Evolutionary conservation across 2,797 vertebrate genomes (phyloP).

Genomic region (Leptatherina wallacei): DNA sequence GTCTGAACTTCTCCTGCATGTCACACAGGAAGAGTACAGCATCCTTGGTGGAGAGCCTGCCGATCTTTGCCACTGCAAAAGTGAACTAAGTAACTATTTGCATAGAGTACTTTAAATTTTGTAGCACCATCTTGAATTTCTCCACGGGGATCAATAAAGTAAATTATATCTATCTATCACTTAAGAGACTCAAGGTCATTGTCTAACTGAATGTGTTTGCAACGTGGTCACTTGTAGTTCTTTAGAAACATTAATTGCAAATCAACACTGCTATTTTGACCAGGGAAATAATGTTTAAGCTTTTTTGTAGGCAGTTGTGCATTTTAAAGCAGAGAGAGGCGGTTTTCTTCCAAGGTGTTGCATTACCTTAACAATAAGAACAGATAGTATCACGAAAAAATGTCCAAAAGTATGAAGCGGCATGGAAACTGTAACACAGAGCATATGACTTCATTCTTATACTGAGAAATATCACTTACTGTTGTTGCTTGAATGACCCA

Average conservation of each 20-base stretch:
- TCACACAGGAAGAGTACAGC: slow-evolving; percentile 90
- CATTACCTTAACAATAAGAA: background rate
- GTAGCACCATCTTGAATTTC: background rate
- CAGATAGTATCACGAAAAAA: background rate
- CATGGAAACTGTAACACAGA: background rate
- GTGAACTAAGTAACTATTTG: background rate
- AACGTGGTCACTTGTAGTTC: background rate
- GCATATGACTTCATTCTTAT: background rate
- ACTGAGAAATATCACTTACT: slow-evolving; percentile 67
- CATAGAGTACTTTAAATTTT: background rate
- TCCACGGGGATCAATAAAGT: too few species aligned
- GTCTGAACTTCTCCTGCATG: slow-evolving; percentile 93
- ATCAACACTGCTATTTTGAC: background rate
- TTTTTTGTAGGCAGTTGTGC: background rate
- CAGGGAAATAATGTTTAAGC: background rate
- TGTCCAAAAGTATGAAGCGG: background rate
- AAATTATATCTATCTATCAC: background rate
- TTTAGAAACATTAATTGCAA: background rate
- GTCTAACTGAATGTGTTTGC: background rate
- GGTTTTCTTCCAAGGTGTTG: slow-evolving; percentile 4
- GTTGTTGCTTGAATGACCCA: slow-evolving; percentile 23
- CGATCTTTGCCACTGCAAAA: slow-evolving; percentile 80
- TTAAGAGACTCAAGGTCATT: background rate
- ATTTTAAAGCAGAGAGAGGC: background rate
- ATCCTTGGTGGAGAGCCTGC: slow-evolving; percentile 81